phyloP scores from a whole-genome alignment of 1,140 invertebrate species.

The Pentalonia nigronervosa region DNA sequence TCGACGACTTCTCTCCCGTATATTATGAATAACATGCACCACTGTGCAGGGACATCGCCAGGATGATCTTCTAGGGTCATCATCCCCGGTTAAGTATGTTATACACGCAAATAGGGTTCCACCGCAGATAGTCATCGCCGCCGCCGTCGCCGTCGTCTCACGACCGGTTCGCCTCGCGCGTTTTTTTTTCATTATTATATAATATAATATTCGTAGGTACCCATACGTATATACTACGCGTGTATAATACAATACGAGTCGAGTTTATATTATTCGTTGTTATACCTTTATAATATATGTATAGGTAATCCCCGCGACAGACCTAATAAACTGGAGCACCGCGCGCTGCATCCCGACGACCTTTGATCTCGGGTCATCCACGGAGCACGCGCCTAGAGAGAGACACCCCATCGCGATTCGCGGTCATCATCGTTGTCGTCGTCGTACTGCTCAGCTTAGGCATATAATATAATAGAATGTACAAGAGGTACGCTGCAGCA shows the following conservation, averaged over 20 bases:
- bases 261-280: neutral
- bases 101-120: neutral
- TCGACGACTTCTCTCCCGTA: neutral
- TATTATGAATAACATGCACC: neutral
- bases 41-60: neutral
- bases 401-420: neutral
- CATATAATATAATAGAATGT: no score
- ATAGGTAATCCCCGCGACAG: neutral
- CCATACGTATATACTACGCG: no score
- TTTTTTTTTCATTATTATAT: neutral
- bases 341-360: slow-evolving; percentile 31
- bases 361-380: slow-evolving; percentile 42
- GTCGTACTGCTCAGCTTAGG: no score
- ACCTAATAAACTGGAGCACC: slow-evolving; percentile 36
- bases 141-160: slow-evolving; percentile 18
- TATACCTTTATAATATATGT: neutral
- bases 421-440: neutral
- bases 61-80: slow-evolving; percentile 48
- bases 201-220: neutral
- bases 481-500: no score
- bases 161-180: slow-evolving; percentile 29
- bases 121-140: slow-evolving; percentile 42
- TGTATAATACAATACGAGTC: neutral
- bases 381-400: neutral
- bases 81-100: neutral